Conservation (phyloP, 37 sponge, comb jelly and placozoan genomes). For the Spongilla lacustris region DNA sequence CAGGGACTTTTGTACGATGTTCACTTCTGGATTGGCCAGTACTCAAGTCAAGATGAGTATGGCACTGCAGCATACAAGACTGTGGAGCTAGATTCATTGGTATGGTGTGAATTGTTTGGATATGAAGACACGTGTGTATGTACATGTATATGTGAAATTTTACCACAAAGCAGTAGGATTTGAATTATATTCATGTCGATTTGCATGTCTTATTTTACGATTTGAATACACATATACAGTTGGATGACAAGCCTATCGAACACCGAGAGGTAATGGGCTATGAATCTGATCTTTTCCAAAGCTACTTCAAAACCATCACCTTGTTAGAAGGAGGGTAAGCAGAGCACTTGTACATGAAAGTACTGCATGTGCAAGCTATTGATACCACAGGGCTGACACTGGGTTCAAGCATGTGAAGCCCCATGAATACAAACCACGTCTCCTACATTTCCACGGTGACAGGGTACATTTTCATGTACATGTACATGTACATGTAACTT, state of each 20-base stretch:
- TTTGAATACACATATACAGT: too few species aligned
- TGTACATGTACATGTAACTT: background rate
- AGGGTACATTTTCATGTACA: conserved; percentile 13
- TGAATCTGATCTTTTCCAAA: conserved; percentile 79
- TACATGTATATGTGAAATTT: too few species aligned
- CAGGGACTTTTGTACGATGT: conserved; percentile 82
- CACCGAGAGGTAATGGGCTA: conserved; percentile 86
- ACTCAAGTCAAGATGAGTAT: conserved; percentile 88
- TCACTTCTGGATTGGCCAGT: conserved; percentile 90
- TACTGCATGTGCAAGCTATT: background rate
- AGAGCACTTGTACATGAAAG: too few species aligned
- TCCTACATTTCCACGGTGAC: conserved; percentile 82
- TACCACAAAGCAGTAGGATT: too few species aligned
- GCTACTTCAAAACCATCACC: conserved; percentile 72
- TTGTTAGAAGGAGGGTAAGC: conserved; percentile 74
- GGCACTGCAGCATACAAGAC: conserved; percentile 94
- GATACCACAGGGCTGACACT: conserved; percentile 68
- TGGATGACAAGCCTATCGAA: conserved; percentile 87
- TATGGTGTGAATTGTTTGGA: background rate
- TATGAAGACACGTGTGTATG: too few species aligned
- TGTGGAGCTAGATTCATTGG: conserved; percentile 80
- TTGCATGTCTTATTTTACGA: too few species aligned
- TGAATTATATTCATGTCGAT: too few species aligned
- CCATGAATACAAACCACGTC: conserved; percentile 71
- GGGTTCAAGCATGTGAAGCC: conserved; percentile 87